Evolutionary conservation across 2,113 vertebrate species (phyloP).

Genomic region (Coptodon rendalli): DNA sequence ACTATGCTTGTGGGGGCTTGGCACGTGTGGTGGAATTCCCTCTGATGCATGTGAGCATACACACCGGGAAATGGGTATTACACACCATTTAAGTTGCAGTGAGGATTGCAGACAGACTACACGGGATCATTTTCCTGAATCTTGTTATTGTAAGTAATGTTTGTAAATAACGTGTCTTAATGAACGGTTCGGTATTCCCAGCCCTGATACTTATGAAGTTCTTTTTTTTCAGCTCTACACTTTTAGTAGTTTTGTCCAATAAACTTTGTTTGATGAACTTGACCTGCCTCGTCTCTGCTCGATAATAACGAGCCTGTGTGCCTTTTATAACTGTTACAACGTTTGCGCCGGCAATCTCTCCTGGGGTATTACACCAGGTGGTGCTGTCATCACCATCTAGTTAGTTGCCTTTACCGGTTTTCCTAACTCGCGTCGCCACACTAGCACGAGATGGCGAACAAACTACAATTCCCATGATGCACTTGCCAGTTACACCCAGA

Average conservation of each 20-base stretch:
- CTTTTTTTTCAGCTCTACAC: not conserved
- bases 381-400: not conserved
- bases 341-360: not conserved
- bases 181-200: not conserved
- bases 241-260: not conserved
- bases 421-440: not conserved
- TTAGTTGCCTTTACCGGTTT: not conserved
- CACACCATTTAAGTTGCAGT: not conserved
- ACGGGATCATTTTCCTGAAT: not conserved
- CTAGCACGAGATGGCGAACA: not conserved
- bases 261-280: not conserved
- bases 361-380: not conserved
- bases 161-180: not conserved
- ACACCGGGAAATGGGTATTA: not conserved
- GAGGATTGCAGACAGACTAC: not conserved
- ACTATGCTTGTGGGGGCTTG: fast-evolving
- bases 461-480: conserved; percentile 60
- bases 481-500: not conserved
- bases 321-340: not conserved
- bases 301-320: not conserved
- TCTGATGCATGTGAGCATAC: not conserved
- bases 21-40: not conserved
- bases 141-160: not conserved
- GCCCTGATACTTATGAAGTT: not conserved
- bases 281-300: not conserved